Conservation (phyloP, 2,113 vertebrate species). For the Rhizomys pruinosus region DNA sequence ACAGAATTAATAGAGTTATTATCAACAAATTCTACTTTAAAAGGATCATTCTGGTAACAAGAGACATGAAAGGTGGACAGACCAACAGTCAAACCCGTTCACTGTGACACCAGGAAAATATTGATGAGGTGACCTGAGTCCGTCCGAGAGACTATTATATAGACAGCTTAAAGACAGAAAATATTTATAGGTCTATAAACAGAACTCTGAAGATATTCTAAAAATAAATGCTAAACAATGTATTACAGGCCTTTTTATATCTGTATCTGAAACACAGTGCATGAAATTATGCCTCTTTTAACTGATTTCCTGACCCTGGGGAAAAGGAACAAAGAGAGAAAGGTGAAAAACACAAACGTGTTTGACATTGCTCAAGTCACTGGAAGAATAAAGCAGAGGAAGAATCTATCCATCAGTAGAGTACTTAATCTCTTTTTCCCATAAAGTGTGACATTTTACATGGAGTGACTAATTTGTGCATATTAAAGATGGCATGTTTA, state of each 20-base stretch:
- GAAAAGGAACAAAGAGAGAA: background rate
- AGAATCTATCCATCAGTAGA: constrained; percentile 78
- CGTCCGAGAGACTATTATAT: constrained; percentile 1
- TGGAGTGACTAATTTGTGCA: constrained; percentile 84
- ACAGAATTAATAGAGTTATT: background rate
- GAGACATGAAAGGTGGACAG: background rate
- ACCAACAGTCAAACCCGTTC: background rate
- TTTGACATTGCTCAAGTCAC: constrained; percentile 47
- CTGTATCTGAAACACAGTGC: background rate
- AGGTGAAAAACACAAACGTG: background rate
- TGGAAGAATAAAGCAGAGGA: constrained; percentile 55
- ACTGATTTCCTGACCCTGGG: background rate
- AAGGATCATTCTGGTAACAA: constrained; percentile 40
- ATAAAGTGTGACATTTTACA: constrained; percentile 84
- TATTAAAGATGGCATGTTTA: constrained; percentile 88
- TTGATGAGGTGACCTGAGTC: background rate
- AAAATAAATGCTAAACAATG: background rate
- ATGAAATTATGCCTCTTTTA: constrained; percentile 36
- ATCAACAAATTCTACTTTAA: background rate
- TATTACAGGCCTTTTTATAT: constrained; percentile 3
- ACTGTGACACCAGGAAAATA: background rate
- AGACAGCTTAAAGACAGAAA: background rate
- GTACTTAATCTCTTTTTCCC: constrained; percentile 79
- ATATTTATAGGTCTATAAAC: background rate
- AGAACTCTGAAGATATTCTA: background rate